Evolutionary conservation across 1,140 invertebrate genomes (phyloP).

Genomic region (Drosophila mayri): DNA sequence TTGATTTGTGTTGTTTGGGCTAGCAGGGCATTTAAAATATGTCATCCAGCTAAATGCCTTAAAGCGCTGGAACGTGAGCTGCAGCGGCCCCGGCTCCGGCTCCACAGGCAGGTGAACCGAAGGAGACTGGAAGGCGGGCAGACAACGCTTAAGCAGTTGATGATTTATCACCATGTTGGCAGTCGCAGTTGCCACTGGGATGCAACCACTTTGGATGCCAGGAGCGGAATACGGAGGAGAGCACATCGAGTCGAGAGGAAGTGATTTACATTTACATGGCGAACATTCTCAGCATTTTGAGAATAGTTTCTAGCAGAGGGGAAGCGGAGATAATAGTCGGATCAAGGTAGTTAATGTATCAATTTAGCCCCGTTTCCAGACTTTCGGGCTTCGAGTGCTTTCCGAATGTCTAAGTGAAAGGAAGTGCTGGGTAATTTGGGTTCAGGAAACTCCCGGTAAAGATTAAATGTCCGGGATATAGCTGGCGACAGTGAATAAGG

Average conservation of each 20-base stretch:
- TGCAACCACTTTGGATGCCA: conserved; percentile 52
- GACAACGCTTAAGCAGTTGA: conserved; percentile 78
- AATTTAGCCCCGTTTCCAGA: conserved; percentile 54
- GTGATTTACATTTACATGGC: conserved; percentile 80
- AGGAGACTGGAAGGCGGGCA: conserved; percentile 39
- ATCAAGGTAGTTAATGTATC: conserved; percentile 82
- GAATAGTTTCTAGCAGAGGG: conserved; percentile 62
- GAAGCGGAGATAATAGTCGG: conserved; percentile 67
- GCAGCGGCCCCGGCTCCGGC: conserved; percentile 32
- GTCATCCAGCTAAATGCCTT: conserved; percentile 80
- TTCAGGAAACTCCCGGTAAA: conserved; percentile 24
- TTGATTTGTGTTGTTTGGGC: conserved; percentile 79
- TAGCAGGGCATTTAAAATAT: conserved; percentile 79
- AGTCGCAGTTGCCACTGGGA: conserved; percentile 52
- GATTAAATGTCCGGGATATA: conserved; percentile 35
- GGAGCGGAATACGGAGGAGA: conserved; percentile 10
- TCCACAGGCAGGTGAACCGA: conserved; percentile 31
- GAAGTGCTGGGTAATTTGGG: conserved; percentile 56
- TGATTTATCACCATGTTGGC: conserved; percentile 74
- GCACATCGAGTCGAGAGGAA: conserved; percentile 54
- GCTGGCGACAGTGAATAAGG: neutral
- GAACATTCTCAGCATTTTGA: conserved; percentile 73
- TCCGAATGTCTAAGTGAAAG: conserved; percentile 54
- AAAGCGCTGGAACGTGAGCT: conserved; percentile 71
- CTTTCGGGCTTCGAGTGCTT: conserved; percentile 14